Base-by-base conservation (phyloP, 1,140 invertebrate genomes). In the Drosophila repleta region DNA sequence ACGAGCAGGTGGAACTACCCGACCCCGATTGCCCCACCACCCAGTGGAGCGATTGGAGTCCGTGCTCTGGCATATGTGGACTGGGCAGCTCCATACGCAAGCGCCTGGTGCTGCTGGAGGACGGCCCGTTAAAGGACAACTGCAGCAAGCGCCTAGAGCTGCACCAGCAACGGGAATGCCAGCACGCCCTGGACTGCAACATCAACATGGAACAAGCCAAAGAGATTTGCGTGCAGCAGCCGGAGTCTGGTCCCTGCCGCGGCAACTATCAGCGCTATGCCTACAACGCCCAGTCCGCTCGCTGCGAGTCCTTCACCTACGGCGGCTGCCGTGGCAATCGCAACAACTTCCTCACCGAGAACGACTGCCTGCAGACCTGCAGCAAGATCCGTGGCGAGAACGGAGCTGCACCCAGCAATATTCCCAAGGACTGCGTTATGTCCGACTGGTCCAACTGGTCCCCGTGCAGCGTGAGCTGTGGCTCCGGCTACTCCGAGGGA, bases 311-410 rank as follows among this genome's bases (percentile, higher is more conserved):
- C 18, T 99, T 99, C 91, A 93, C 92, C 18, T 99, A 97, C 92
- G 96, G 97, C 17, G 97, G 98, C 45, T 99, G 98, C 87, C 93
- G 95, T 41, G 97, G 97, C n/a, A 97, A 96, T 91, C 94, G 94
- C 78, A 98, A 98, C 91, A 98, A 97, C 92, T 98, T 98, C 92
- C 92, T 95, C 56, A 95, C 94, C 2, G 93, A 94, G 39, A 93
- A 95, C 29, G 96, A 98, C 79, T 98, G 97, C 88, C 93, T 93
- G 45, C 93, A 93, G 65, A 94, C 94, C n/a, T 98, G 97, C 66
- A 68, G 53, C 15, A 72, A 69, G 29, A 46, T 89, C 6, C 41
- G 55, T 18, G 21, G 11, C 3, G 11, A 35, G 1, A 24, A 18
- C 21, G 39, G 17, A 7, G n/a, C 3, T 5, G 6, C 39, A 6